These are phyloP conservation scores for Drosophila meridionalis DNA, from an alignment of 2,888 invertebrate species.

Conservation along the genomic window DNA sequence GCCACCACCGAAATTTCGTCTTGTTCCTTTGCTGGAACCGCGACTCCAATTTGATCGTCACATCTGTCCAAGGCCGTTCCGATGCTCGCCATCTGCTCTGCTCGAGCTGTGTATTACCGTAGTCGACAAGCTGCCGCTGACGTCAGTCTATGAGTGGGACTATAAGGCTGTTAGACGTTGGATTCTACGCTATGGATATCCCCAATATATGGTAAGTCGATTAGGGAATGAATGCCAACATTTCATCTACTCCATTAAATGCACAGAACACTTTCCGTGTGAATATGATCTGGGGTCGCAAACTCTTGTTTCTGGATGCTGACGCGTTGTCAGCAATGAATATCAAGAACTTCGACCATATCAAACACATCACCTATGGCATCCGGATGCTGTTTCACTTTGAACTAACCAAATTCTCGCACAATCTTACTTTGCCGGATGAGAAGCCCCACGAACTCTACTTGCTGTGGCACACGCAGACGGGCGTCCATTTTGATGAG, in stretches of 20 bases:
- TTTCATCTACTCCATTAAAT: not conserved
- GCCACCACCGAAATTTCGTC: constrained; percentile 42
- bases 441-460: constrained; percentile 85
- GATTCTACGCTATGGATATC: constrained; percentile 85
- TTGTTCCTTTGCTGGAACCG: constrained; percentile 13
- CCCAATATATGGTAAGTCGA: constrained; percentile 85
- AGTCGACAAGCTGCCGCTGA: constrained; percentile 84
- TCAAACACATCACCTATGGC: constrained; percentile 78
- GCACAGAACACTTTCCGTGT: constrained; percentile 84
- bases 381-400: constrained; percentile 85
- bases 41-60: constrained; percentile 38
- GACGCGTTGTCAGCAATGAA: constrained; percentile 85
- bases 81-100: constrained; percentile 76
- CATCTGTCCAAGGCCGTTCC: constrained; percentile 65
- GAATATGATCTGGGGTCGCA: constrained; percentile 85
- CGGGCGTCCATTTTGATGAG: constrained; percentile 86
- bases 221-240: too few relatives aligned
- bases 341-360: constrained; percentile 86
- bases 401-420: constrained; percentile 83
- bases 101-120: constrained; percentile 80
- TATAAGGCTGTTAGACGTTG: constrained; percentile 85
- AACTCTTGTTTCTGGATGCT: constrained; percentile 86
- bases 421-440: constrained; percentile 55
- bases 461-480: constrained; percentile 86
- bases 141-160: constrained; percentile 86